Percentiles rank a stretch among this genome's conserved stretches.
Conservation (phyloP, 2,888 invertebrate genomes). For the Platycnemis pennipes region DNA sequence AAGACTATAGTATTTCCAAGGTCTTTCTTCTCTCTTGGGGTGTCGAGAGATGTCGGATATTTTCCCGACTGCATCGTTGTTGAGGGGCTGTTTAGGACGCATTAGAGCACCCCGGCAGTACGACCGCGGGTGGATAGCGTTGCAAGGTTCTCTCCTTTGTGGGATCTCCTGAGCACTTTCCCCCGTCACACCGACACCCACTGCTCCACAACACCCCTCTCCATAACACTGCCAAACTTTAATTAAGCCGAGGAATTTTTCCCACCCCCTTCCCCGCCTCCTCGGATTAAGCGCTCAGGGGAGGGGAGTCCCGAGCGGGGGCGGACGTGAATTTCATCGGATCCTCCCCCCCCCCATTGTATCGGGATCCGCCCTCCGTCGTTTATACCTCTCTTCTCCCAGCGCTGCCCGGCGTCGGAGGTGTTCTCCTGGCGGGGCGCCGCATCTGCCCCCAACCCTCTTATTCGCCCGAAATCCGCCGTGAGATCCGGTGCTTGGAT, state of each 20-base stretch:
- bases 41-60: too few relatives aligned
- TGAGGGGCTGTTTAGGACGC: too few relatives aligned
- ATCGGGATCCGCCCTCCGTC: background rate
- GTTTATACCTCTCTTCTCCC: background rate
- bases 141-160: background rate
- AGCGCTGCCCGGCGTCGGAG: background rate
- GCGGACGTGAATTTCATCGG: constrained; percentile 37
- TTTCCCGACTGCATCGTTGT: too few relatives aligned
- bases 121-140: too few relatives aligned
- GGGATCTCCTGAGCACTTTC: background rate
- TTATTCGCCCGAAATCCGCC: background rate
- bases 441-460: background rate
- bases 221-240: constrained; percentile 43
- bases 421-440: constrained; percentile 16
- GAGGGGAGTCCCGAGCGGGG: background rate
- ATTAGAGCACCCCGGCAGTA: too few relatives aligned
- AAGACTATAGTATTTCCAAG: too few relatives aligned
- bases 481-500: constrained; percentile 52
- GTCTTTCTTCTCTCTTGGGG: too few relatives aligned
- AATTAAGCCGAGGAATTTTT: constrained; percentile 54
- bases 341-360: constrained; percentile 30
- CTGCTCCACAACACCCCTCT: background rate
- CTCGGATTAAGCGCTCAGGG: background rate
- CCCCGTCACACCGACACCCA: background rate
- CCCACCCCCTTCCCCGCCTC: background rate